Conservation (phyloP, 2,888 invertebrate species). For the Thecocarcelia acutangulata region DNA sequence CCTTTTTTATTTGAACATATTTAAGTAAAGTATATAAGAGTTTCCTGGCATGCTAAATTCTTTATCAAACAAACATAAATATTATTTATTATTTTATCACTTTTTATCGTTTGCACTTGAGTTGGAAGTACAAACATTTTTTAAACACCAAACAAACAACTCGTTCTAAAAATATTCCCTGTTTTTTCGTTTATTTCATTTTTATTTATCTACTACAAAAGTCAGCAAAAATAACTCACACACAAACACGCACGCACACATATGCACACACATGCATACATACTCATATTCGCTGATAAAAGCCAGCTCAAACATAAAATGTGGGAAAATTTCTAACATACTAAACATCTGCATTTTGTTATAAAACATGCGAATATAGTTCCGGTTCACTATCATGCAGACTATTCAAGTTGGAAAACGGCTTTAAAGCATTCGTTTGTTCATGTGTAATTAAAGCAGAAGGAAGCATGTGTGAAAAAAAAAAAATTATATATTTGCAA, state of each 20-base stretch:
- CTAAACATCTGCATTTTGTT: constrained; percentile 57
- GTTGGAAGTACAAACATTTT: constrained; percentile 17
- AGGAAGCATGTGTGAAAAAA: too few relatives aligned
- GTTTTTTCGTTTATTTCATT: constrained; percentile 7
- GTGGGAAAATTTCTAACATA: constrained; percentile 28
- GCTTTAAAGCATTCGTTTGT: background rate
- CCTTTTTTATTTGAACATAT: background rate
- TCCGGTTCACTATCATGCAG: constrained; percentile 34
- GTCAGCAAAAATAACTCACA: constrained; percentile 7
- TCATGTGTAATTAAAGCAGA: background rate
- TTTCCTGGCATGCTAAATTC: constrained; percentile 61
- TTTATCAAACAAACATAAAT: constrained; percentile 72
- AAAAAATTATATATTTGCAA: too few relatives aligned
- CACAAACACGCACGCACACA: background rate
- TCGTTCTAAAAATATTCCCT: constrained; percentile 1
- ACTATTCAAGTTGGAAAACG: background rate
- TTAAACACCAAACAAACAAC: constrained; percentile 2
- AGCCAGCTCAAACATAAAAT: background rate
- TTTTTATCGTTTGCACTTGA: constrained; percentile 29
- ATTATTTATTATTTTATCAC: constrained; percentile 71
- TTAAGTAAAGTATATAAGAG: constrained; percentile 36
- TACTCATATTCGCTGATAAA: constrained; percentile 13
- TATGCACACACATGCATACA: background rate
- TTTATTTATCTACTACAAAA: constrained; percentile 23
- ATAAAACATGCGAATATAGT: constrained; percentile 4